Conservation (phyloP, 1,140 invertebrate species). For the Atta cephalotes region DNA sequence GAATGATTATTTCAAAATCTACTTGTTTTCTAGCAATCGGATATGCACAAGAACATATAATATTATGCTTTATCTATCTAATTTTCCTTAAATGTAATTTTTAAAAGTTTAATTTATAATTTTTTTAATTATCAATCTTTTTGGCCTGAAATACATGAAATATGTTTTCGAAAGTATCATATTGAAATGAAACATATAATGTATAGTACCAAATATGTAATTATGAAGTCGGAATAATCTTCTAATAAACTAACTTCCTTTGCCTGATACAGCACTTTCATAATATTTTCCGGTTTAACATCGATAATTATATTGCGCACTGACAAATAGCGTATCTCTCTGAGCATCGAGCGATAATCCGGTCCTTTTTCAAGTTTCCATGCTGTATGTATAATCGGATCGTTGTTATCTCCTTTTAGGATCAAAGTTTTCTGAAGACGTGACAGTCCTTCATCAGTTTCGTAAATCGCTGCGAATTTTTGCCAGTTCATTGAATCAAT, state of each 20-base stretch:
- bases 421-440: conserved; percentile 95
- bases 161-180: neutral
- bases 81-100: neutral
- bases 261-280: conserved; percentile 73
- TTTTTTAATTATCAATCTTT: neutral
- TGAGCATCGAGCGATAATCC: conserved; percentile 91
- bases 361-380: conserved; percentile 87
- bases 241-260: conserved; percentile 93
- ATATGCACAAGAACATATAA: neutral
- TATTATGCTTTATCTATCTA: neutral
- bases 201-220: conserved; percentile 86
- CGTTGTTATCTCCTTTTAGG: conserved; percentile 87
- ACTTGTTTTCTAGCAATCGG: neutral
- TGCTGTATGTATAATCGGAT: conserved; percentile 86
- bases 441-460: conserved; percentile 92
- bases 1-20: conserved; percentile 47
- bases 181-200: no score
- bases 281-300: conserved; percentile 89
- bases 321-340: conserved; percentile 90
- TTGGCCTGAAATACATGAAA: neutral
- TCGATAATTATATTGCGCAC: conserved; percentile 93
- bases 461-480: conserved; percentile 93
- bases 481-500: conserved; percentile 92
- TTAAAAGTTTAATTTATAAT: neutral
- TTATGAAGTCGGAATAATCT: conserved; percentile 89